Conservation (phyloP, 2,888 invertebrate genomes). For the Cistogaster globosa region DNA sequence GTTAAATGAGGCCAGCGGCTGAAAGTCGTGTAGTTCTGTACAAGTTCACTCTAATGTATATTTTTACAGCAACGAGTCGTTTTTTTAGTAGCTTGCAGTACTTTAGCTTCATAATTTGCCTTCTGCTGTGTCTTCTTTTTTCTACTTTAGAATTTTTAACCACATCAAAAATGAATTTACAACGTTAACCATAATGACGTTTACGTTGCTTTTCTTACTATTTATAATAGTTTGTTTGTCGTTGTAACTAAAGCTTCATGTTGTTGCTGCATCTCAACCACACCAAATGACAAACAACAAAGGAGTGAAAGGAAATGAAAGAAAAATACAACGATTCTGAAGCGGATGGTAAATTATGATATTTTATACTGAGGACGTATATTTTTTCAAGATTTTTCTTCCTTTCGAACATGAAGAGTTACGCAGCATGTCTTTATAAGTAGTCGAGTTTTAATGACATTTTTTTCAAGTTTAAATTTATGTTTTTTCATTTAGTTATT, state of each 20-base stretch:
- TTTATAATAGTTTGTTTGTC: neutral
- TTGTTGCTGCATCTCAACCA: conserved; percentile 35
- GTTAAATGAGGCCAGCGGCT: conserved; percentile 80
- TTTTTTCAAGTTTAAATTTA: conserved; percentile 35
- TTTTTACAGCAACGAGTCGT: neutral
- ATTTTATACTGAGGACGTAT: conserved; percentile 56
- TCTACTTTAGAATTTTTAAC: conserved; percentile 50
- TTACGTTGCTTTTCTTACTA: conserved; percentile 31
- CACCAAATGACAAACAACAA: conserved; percentile 34
- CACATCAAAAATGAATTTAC: conserved; percentile 69
- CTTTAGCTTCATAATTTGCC: conserved; percentile 41
- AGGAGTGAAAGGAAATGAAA: conserved; percentile 55
- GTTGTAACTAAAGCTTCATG: neutral
- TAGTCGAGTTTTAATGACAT: neutral
- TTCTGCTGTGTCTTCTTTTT: conserved; percentile 32
- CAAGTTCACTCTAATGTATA: neutral
- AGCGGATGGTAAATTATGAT: conserved; percentile 68
- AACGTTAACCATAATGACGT: conserved; percentile 62
- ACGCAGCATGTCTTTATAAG: neutral
- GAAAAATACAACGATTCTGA: conserved; percentile 21
- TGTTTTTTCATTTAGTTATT: conserved; percentile 50
- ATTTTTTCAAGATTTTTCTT: neutral
- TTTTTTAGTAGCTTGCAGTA: conserved; percentile 35
- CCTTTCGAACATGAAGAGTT: conserved; percentile 1
- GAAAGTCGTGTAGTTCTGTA: conserved; percentile 34